phyloP scores from a whole-genome alignment of 1,140 invertebrate genomes.

The Rhynchophorus ferrugineus region DNA sequence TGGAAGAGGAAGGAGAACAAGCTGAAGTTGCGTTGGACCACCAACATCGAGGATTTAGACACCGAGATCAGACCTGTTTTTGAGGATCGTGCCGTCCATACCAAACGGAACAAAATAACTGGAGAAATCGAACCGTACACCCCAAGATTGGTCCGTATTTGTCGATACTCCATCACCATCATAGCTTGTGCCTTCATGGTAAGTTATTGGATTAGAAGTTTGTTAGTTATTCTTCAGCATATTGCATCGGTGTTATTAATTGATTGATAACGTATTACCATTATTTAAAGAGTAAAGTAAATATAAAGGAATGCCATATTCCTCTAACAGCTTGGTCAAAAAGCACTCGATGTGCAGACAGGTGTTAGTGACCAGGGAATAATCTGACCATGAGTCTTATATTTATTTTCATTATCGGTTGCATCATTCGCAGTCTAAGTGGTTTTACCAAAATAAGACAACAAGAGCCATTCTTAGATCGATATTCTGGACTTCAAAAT shows the following conservation, averaged over 20 bases:
- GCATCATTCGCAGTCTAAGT: too few relatives aligned
- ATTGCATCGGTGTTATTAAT: background rate
- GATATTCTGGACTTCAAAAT: too few relatives aligned
- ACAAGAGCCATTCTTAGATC: too few relatives aligned
- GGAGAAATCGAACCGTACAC: constrained; percentile 32
- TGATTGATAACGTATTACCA: too few relatives aligned
- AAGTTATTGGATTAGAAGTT: constrained; percentile 2
- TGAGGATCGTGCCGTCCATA: constrained; percentile 57
- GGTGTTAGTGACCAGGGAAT: too few relatives aligned
- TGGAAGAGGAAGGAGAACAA: constrained; percentile 87
- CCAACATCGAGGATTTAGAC: constrained; percentile 9
- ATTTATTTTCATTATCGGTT: too few relatives aligned
- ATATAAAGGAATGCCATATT: too few relatives aligned
- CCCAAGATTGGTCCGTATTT: constrained; percentile 4
- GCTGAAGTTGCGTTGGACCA: constrained; percentile 78
- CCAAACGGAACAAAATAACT: constrained; percentile 56
- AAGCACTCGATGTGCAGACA: too few relatives aligned
- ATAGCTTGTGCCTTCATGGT: constrained; percentile 13
- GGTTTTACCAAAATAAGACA: too few relatives aligned
- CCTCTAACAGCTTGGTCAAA: too few relatives aligned
- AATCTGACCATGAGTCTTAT: too few relatives aligned
- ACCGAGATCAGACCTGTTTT: constrained; percentile 40
- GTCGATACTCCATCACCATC: constrained; percentile 7
- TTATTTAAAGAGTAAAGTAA: too few relatives aligned
- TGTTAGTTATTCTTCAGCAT: constrained; percentile 12